Conservation (phyloP, 2,113 vertebrate genomes). For the Elachura formosa region DNA sequence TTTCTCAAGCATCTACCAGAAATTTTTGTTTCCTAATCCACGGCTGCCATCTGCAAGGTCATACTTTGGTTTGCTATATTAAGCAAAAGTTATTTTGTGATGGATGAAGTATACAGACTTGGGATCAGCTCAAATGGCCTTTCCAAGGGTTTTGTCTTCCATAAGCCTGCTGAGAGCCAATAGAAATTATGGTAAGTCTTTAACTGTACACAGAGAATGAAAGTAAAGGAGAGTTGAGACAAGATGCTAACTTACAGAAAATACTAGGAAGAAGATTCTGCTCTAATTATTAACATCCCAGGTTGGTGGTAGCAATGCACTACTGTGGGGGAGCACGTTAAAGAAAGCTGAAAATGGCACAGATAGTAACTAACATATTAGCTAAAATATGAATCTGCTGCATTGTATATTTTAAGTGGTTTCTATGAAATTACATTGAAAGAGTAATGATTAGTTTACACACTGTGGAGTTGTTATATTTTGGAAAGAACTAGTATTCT, state of each 20-base stretch:
- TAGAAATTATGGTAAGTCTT: neutral
- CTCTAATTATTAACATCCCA: conserved; percentile 21
- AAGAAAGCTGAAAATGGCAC: conserved; percentile 21
- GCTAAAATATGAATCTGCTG: conserved; percentile 28
- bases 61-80: neutral
- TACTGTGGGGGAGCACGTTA: neutral
- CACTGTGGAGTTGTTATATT: conserved; percentile 54
- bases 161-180: neutral
- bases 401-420: conserved; percentile 62
- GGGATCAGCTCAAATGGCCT: neutral
- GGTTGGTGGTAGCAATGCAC: conserved; percentile 9
- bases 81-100: conserved; percentile 63
- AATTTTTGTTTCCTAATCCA: neutral
- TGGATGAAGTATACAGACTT: neutral
- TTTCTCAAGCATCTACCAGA: neutral
- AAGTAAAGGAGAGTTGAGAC: conserved; percentile 3
- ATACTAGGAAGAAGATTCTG: neutral
- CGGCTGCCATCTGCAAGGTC: neutral
- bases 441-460: conserved; percentile 66
- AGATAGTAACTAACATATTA: conserved; percentile 23
- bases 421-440: conserved; percentile 67
- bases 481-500: conserved; percentile 43
- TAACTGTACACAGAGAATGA: neutral
- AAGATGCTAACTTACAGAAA: neutral
- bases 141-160: neutral